phyloP scores from a whole-genome alignment of 2,113 vertebrate genomes.

The Rhagologus leucostigma region DNA sequence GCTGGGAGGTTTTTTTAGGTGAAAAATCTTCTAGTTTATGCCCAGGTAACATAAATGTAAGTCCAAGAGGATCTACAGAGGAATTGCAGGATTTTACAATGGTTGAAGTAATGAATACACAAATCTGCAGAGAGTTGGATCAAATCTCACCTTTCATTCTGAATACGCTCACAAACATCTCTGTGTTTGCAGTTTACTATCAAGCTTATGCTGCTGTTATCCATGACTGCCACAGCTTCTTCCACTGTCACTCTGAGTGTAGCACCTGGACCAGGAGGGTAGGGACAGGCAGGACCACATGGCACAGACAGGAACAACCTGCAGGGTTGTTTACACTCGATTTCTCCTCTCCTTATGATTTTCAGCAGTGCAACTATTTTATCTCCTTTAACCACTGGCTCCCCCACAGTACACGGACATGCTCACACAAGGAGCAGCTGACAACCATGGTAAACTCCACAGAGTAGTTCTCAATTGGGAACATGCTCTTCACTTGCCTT shows the following conservation, averaged over 20 bases:
- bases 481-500: not conserved
- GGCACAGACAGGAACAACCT: not conserved
- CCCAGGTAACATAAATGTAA: not conserved
- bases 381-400: not conserved
- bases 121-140: not conserved
- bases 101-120: not conserved
- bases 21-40: not conserved
- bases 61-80: not conserved
- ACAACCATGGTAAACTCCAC: rapidly evolving
- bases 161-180: not conserved
- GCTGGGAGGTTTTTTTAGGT: not conserved
- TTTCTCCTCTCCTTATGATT: not conserved
- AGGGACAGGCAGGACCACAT: not conserved
- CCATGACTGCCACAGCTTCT: not conserved
- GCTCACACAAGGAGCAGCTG: not conserved
- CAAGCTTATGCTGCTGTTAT: not conserved
- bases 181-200: not conserved
- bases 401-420: rapidly evolving
- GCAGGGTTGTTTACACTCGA: not conserved
- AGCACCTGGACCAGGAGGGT: not conserved
- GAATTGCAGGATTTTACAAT: not conserved
- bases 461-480: not conserved
- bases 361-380: not conserved
- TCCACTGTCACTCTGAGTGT: rapidly evolving
- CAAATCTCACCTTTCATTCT: not conserved